A percentile compares a stretch with the other conserved stretches of the same genome.
Conservation (phyloP, 2,797 vertebrate species). For the Pitangus sulphuratus region DNA sequence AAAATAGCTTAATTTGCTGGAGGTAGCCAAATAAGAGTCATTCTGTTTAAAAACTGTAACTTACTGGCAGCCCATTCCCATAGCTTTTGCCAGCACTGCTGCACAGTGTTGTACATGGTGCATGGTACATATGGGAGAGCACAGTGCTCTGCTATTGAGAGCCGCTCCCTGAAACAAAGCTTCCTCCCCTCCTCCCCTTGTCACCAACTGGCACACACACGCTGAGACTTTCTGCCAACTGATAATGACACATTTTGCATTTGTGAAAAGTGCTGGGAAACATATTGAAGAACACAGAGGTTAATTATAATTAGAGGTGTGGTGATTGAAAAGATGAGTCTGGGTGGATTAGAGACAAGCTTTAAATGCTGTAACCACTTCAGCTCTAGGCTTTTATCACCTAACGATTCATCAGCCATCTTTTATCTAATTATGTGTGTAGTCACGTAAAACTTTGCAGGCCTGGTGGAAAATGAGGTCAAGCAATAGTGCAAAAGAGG, state of each 20-base stretch:
- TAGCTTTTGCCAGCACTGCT: neutral
- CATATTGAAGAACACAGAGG: neutral
- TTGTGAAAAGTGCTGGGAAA: neutral
- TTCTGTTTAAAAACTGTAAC: neutral
- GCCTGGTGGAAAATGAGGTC: neutral
- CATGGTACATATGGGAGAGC: neutral
- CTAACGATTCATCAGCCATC: neutral
- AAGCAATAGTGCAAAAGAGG: neutral
- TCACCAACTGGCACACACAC: fast-evolving
- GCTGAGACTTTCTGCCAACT: neutral
- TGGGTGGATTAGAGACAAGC: neutral
- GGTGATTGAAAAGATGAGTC: neutral
- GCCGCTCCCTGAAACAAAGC: neutral
- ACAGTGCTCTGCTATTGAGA: neutral
- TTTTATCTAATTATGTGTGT: neutral
- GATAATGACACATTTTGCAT: neutral
- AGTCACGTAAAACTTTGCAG: neutral
- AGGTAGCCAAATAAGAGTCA: neutral
- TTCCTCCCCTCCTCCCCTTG: fast-evolving
- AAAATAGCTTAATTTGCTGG: neutral
- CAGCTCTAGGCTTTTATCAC: neutral
- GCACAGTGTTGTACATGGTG: neutral
- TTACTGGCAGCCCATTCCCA: neutral
- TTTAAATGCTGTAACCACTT: neutral
- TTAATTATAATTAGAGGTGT: slow-evolving; percentile 26